phyloP scores from a whole-genome alignment of 2,797 vertebrate genomes.

The Liparis tanakae region DNA sequence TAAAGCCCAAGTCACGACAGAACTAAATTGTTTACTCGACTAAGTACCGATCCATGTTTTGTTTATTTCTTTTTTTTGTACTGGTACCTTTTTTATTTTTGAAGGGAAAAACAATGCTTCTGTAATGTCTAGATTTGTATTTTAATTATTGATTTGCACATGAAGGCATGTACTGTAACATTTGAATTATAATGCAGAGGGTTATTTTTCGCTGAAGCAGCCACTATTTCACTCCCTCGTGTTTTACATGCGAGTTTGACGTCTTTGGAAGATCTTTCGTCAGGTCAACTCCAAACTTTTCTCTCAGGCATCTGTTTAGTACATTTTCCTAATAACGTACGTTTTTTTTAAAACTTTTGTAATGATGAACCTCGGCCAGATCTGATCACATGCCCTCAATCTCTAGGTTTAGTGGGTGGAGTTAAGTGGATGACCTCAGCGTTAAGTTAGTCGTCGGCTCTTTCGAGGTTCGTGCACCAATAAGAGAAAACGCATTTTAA shows the following conservation, averaged over 20 bases:
- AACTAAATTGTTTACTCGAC: constrained; percentile 33
- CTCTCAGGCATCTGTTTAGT: constrained; percentile 49
- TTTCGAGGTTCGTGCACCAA: constrained; percentile 12
- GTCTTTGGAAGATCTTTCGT: constrained; percentile 34
- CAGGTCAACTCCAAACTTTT: constrained; percentile 26
- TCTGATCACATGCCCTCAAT: constrained; percentile 8
- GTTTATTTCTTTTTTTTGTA: constrained; percentile 37
- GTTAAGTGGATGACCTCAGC: not conserved
- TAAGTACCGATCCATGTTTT: constrained; percentile 20
- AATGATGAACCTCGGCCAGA: constrained; percentile 16
- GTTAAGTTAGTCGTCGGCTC: constrained; percentile 6
- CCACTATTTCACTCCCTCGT: constrained; percentile 11
- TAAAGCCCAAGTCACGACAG: constrained; percentile 23
- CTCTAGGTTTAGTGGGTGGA: constrained; percentile 7
- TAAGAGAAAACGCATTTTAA: not conserved
- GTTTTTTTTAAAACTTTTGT: constrained; percentile 17
- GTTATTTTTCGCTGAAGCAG: constrained; percentile 27
- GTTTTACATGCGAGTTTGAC: constrained; percentile 67
- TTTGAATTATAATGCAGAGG: constrained; percentile 24
- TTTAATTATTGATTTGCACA: constrained; percentile 71
- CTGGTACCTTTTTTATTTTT: constrained; percentile 53
- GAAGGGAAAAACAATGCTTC: constrained; percentile 32
- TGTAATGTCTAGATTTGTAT: constrained; percentile 47
- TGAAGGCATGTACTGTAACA: constrained; percentile 73
- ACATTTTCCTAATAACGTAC: constrained; percentile 37